A percentile compares a stretch with the other conserved stretches of the same genome.
Conservation (phyloP, 2,113 vertebrate genomes). For the Empidonax traillii region DNA sequence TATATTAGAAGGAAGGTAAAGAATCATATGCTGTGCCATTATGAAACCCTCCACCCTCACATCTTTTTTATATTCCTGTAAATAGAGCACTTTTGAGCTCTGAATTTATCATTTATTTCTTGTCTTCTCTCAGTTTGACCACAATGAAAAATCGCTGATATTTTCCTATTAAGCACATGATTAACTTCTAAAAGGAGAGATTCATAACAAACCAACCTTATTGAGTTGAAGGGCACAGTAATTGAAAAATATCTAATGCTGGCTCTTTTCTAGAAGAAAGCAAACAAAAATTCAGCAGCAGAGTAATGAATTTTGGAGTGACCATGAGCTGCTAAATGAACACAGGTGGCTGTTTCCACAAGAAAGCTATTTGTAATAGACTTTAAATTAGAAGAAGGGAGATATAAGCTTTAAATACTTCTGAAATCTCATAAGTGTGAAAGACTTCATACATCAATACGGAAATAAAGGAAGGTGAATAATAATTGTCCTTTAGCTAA, state of each 20-base stretch:
- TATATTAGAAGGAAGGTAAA: background rate
- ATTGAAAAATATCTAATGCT: constrained; percentile 27
- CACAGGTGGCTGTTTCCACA: constrained; percentile 73
- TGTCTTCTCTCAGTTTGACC: background rate
- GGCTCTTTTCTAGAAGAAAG: constrained; percentile 11
- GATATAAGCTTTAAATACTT: constrained; percentile 65
- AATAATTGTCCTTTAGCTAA: constrained; percentile 72
- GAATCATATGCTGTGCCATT: background rate
- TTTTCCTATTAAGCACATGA: constrained; percentile 38
- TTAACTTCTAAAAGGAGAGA: constrained; percentile 40
- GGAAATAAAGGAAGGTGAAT: constrained; percentile 72
- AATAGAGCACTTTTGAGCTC: background rate
- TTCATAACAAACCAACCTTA: constrained; percentile 25
- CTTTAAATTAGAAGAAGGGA: constrained; percentile 73
- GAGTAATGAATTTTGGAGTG: constrained; percentile 58
- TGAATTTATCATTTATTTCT: background rate
- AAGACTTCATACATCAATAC: constrained; percentile 74
- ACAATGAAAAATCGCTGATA: constrained; percentile 11
- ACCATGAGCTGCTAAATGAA: constrained; percentile 67
- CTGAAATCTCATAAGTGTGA: constrained; percentile 71
- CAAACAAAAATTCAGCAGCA: constrained; percentile 38
- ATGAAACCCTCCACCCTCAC: background rate
- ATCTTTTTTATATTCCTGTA: background rate
- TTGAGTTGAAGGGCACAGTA: constrained; percentile 51
- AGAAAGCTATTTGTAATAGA: constrained; percentile 66